Percentiles rank a stretch among this genome's conserved stretches.
phyloP scores from a whole-genome alignment of 2,888 invertebrate species.

The Ernsta delagoae region DNA sequence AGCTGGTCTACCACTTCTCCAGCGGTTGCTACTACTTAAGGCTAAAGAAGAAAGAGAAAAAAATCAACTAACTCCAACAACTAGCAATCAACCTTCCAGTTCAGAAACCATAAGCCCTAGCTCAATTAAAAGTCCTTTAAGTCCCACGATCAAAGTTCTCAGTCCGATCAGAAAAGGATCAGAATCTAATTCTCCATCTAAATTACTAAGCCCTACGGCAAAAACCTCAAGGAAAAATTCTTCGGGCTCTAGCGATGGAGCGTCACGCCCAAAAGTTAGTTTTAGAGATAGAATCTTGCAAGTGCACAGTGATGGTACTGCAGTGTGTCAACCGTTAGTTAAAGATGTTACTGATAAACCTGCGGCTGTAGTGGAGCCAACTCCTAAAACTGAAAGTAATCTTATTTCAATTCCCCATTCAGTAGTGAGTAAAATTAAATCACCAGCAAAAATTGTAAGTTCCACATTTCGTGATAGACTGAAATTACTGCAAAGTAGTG shows the following conservation, averaged over 20 bases:
- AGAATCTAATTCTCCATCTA: constrained; percentile 79
- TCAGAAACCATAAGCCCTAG: constrained; percentile 81
- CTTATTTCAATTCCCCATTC: constrained; percentile 81
- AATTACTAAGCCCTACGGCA: constrained; percentile 76
- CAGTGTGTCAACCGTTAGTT: constrained; percentile 73
- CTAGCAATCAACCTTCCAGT: constrained; percentile 78
- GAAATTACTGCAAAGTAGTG: constrained; percentile 72
- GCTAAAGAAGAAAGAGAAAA: constrained; percentile 89
- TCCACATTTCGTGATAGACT: constrained; percentile 80
- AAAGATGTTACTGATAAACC: constrained; percentile 75
- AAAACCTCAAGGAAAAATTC: constrained; percentile 80
- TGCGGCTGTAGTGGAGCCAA: constrained; percentile 74
- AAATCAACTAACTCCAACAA: constrained; percentile 72
- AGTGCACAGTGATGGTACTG: constrained; percentile 81
- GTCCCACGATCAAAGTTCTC: constrained; percentile 78
- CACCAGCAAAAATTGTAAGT: constrained; percentile 78
- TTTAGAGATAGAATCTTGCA: constrained; percentile 86
- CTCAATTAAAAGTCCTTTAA: constrained; percentile 79
- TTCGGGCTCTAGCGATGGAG: constrained; percentile 73
- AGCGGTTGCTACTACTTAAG: constrained; percentile 90
- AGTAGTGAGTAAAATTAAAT: constrained; percentile 81
- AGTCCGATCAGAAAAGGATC: constrained; percentile 81
- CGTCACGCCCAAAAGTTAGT: constrained; percentile 84
- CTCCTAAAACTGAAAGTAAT: constrained; percentile 75
- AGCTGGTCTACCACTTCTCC: constrained; percentile 89